Percentiles rank a stretch among this genome's conserved stretches.
These are phyloP conservation scores for Halichoeres trimaculatus DNA, from an alignment of 2,113 vertebrate species.

Conservation along the genomic window DNA sequence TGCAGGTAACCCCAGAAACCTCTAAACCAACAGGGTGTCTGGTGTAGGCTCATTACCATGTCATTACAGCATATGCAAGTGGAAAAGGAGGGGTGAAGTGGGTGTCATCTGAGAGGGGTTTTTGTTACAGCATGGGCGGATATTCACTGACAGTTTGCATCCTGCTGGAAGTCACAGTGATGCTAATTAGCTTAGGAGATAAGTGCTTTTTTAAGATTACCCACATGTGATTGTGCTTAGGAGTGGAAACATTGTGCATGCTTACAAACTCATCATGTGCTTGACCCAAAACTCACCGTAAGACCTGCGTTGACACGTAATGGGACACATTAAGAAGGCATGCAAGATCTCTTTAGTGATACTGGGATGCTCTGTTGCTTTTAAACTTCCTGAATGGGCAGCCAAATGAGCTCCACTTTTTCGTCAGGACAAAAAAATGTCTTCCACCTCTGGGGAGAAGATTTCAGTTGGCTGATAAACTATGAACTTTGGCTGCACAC, in stretches of 20 bases:
- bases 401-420: no score
- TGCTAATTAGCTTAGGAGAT: slow-evolving; percentile 82
- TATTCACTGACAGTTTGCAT: slow-evolving; percentile 44
- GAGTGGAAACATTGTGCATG: slow-evolving; percentile 54
- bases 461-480: slow-evolving; percentile 65
- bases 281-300: slow-evolving; percentile 24
- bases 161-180: slow-evolving; percentile 56
- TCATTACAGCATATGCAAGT: slow-evolving; percentile 3
- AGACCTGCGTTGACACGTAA: slow-evolving; percentile 1
- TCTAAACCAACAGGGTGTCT: slow-evolving; percentile 6
- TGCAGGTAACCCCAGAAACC: background rate
- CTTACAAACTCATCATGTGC: slow-evolving; percentile 20
- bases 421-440: background rate
- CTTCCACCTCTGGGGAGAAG: background rate
- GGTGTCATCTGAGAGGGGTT: slow-evolving; percentile 35
- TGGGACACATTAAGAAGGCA: background rate
- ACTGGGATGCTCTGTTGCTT: background rate
- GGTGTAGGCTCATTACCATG: slow-evolving; percentile 17
- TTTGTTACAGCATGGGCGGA: slow-evolving; percentile 38
- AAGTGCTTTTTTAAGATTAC: slow-evolving; percentile 73
- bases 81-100: background rate
- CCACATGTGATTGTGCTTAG: slow-evolving; percentile 65
- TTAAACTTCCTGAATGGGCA: background rate
- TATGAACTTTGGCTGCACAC: slow-evolving; percentile 23
- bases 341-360: background rate